Percentiles rank a stretch among this genome's conserved stretches.
These are phyloP conservation scores for Sphaerodactylus townsendi DNA, from an alignment of 2,113 vertebrate species.

Conservation along the genomic window DNA sequence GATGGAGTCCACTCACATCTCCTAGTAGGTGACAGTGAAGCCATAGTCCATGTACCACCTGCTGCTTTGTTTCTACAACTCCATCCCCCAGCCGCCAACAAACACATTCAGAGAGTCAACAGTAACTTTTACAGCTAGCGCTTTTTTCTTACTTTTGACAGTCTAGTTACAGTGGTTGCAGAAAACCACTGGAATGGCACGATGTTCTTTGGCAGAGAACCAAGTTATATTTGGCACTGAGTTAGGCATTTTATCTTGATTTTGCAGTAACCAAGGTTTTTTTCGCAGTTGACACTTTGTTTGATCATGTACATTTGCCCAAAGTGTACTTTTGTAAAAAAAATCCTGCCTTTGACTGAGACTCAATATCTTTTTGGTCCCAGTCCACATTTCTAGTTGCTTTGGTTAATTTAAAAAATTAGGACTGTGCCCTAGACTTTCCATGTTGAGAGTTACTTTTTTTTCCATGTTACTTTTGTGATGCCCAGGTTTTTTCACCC, in stretches of 20 bases:
- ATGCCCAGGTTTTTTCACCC: neutral
- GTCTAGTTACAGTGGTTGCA: neutral
- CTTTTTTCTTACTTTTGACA: neutral
- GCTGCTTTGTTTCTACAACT: neutral
- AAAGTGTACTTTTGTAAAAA: no score
- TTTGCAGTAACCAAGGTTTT: neutral
- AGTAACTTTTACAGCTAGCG: neutral
- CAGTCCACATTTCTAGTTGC: no score
- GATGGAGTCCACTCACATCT: neutral
- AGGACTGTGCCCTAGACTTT: neutral
- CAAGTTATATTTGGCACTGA: neutral
- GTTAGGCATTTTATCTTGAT: neutral
- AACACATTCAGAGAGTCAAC: neutral
- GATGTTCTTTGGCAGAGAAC: neutral
- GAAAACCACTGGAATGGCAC: neutral
- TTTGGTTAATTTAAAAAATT: neutral
- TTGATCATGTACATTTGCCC: neutral
- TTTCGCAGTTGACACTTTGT: neutral
- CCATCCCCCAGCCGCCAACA: neutral
- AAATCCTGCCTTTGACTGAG: no score
- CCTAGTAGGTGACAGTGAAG: conserved; percentile 19
- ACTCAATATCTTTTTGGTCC: no score
- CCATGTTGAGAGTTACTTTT: neutral
- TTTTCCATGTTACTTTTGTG: neutral
- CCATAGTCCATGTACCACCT: conserved; percentile 25